These are phyloP conservation scores for Nomada lathburiana DNA, from an alignment of 2,888 invertebrate genomes.

Conservation along the genomic window DNA sequence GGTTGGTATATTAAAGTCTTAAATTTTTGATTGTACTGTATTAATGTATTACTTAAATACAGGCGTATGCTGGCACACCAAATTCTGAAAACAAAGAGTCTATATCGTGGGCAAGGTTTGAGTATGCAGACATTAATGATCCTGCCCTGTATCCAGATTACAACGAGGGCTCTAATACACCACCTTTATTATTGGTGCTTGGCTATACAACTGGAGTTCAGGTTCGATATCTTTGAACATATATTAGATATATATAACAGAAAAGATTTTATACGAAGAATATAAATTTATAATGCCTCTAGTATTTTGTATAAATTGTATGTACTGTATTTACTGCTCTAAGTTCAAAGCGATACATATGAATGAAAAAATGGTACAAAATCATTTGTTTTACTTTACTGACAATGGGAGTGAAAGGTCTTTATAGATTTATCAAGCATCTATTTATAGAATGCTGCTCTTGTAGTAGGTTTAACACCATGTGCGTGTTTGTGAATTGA, in stretches of 20 bases:
- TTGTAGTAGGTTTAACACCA: slow-evolving; percentile 21
- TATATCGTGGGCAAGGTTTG: slow-evolving; percentile 93
- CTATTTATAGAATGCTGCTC: slow-evolving; percentile 31
- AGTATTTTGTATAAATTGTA: not conserved
- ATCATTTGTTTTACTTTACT: slow-evolving; percentile 1
- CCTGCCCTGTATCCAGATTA: slow-evolving; percentile 89
- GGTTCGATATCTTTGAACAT: slow-evolving; percentile 79
- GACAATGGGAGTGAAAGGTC: not conserved
- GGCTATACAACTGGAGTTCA: slow-evolving; percentile 95
- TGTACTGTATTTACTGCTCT: not conserved
- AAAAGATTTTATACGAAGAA: not conserved
- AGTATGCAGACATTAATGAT: slow-evolving; percentile 93
- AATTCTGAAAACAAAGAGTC: slow-evolving; percentile 86
- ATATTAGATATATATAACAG: not conserved
- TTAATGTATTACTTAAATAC: slow-evolving; percentile 31
- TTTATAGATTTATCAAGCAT: slow-evolving; percentile 15
- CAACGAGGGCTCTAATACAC: slow-evolving; percentile 88
- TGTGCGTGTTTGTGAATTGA: slow-evolving; percentile 18
- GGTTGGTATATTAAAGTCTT: slow-evolving; percentile 77
- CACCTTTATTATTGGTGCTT: slow-evolving; percentile 93
- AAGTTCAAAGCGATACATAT: not conserved
- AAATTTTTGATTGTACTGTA: not conserved
- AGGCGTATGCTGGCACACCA: slow-evolving; percentile 86
- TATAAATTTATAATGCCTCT: not conserved
- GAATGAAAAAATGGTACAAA: not conserved